These are phyloP conservation scores for Eristalis intricaria DNA, from an alignment of 2,888 invertebrate species.

Conservation along the genomic window DNA sequence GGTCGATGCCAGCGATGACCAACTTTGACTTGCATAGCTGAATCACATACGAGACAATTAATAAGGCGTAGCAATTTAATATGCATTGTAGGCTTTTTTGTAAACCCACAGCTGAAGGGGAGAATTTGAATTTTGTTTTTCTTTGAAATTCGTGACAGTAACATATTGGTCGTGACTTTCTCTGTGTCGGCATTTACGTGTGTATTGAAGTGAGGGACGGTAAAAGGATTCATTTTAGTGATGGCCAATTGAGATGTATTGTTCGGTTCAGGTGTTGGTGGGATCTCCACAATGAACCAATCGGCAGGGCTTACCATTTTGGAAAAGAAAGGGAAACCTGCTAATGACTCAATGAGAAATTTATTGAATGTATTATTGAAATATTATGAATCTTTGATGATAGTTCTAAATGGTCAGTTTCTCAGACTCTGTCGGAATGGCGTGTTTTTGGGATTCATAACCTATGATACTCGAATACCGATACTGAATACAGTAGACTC, in stretches of 20 bases:
- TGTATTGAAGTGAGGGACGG: background rate
- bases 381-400: background rate
- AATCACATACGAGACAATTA: constrained; percentile 9
- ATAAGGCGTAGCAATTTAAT: background rate
- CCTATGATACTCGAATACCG: too few species aligned
- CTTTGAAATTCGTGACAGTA: background rate
- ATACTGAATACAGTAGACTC: too few species aligned
- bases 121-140: background rate
- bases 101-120: background rate
- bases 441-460: too few species aligned
- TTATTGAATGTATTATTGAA: background rate
- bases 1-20: constrained; percentile 4
- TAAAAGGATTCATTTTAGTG: background rate
- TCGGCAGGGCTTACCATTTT: background rate
- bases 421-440: too few species aligned
- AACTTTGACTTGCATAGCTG: constrained; percentile 12
- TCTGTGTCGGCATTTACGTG: background rate
- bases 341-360: background rate
- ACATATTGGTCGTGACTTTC: background rate
- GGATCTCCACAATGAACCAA: background rate
- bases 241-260: background rate
- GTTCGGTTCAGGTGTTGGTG: background rate
- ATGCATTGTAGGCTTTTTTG: background rate
- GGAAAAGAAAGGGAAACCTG: background rate
- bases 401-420: background rate